Base-by-base conservation (phyloP, 2,113 vertebrate species). In the Sardina pilchardus region DNA sequence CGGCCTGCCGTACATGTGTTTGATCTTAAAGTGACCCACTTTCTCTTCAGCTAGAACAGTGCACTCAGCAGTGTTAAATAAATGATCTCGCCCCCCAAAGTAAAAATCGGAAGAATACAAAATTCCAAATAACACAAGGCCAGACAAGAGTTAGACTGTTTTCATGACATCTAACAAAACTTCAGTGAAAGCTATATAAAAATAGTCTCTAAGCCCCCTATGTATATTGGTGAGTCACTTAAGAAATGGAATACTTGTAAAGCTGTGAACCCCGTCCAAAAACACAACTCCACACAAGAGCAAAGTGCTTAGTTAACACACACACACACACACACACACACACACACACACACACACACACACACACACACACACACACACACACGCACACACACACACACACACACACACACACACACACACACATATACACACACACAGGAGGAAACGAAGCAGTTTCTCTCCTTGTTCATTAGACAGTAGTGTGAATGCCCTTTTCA, bases 401-500 rank as follows among this genome's bases (percentile, higher is more conserved):
- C 63, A 71, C 63, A 71, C 63, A 71, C 63, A 75, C 67, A 71
- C 67, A 75, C 67, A 75, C 30, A 75, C 30, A 75, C 71, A 34
- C 71, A 78, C 71, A 78, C 71, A 78, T 16, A 78, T 34, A 78
- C 30, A 78, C 71, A 90, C 89, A 90, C 88, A 91, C 90, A 90
- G 89, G 85, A 92, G 90, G 88, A 93, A 89, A 67, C 44, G 44
- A 82, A 88, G 88, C 89, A 87, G 90, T 90, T 92, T 90, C 89
- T 91, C 92, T 88, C 82, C 44, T 84, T 91, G 91, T 94, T 94
- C 91, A 90, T 93, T 93, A 92, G 87, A 87, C 89, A 89, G 89
- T 88, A 90, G 90, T 91, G 92, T 91, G 89, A 91, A 93, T 93
- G 92, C 85, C 88, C 71, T 85, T 92, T 94, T 93, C 93, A 93